Evolutionary conservation across 2,888 invertebrate genomes (phyloP).

Genomic region (Trichacis sp.): DNA sequence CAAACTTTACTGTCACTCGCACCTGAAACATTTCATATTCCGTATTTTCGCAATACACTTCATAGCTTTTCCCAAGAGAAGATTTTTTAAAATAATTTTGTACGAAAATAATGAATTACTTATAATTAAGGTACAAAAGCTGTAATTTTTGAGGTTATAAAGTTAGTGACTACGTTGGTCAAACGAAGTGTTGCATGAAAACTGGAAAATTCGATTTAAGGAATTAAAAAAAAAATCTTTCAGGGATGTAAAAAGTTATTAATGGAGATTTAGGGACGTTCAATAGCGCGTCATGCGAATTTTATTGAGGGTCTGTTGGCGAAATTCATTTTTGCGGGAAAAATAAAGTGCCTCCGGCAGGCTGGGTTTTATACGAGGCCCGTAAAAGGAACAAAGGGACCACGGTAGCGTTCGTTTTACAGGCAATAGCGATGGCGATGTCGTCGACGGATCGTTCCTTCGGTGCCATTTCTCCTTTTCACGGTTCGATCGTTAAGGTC

Average conservation of each 20-base stretch:
- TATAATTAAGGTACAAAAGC: too few relatives aligned
- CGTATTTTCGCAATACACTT: too few relatives aligned
- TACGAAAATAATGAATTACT: too few relatives aligned
- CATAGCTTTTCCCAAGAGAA: too few relatives aligned
- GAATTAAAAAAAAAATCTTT: too few relatives aligned
- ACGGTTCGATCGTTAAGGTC: slow-evolving; percentile 47
- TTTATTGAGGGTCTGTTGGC: neutral
- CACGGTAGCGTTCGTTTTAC: slow-evolving; percentile 36
- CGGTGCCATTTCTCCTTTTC: slow-evolving; percentile 28
- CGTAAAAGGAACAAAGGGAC: slow-evolving; percentile 46
- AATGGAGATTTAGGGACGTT: neutral
- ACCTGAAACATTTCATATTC: too few relatives aligned
- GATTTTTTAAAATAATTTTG: too few relatives aligned
- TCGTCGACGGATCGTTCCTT: slow-evolving; percentile 29
- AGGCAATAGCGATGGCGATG: slow-evolving; percentile 23
- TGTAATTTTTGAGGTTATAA: too few relatives aligned
- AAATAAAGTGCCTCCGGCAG: neutral
- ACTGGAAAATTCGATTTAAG: too few relatives aligned
- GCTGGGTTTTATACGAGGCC: slow-evolving; percentile 30
- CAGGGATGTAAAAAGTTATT: too few relatives aligned
- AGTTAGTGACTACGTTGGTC: too few relatives aligned
- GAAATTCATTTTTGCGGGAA: neutral
- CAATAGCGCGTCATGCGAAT: neutral
- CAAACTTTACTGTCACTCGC: neutral
- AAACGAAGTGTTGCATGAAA: too few relatives aligned